Evolutionary conservation across 2,888 invertebrate species (phyloP).

Genomic region (Camponotus fellah): DNA sequence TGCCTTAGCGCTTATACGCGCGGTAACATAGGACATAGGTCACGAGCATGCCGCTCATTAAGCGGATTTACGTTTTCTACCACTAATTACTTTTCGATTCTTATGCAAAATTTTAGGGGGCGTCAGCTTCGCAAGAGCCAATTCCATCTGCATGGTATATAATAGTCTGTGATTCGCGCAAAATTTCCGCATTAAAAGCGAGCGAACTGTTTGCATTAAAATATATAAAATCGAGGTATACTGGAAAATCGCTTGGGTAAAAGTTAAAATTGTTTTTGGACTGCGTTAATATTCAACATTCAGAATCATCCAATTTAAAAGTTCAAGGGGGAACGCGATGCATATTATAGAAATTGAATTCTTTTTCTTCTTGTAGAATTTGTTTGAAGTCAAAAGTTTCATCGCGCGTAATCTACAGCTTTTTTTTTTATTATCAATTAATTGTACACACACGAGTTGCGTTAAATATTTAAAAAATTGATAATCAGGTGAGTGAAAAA

Average conservation of each 20-base stretch:
- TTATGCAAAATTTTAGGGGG: slow-evolving; percentile 38
- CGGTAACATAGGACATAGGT: slow-evolving; percentile 49
- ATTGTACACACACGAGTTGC: neutral
- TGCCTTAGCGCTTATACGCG: slow-evolving; percentile 23
- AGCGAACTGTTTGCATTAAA: slow-evolving; percentile 41
- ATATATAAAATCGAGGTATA: slow-evolving; percentile 38
- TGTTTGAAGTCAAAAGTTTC: neutral
- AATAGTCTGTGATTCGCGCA: slow-evolving; percentile 2
- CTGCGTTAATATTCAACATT: slow-evolving; percentile 53
- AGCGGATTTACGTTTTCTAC: slow-evolving; percentile 64
- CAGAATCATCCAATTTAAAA: slow-evolving; percentile 46
- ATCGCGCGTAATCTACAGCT: neutral
- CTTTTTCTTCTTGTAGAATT: slow-evolving; percentile 10
- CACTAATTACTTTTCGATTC: slow-evolving; percentile 74
- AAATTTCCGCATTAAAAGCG: slow-evolving; percentile 38
- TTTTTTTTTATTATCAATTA: slow-evolving; percentile 14
- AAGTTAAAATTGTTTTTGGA: slow-evolving; percentile 49
- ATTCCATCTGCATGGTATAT: slow-evolving; percentile 37
- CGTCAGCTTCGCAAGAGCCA: neutral
- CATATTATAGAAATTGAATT: slow-evolving; percentile 41
- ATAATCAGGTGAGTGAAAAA: neutral
- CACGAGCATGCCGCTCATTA: slow-evolving; percentile 62
- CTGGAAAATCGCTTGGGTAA: slow-evolving; percentile 22
- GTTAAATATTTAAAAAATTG: slow-evolving; percentile 3
- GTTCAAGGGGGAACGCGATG: slow-evolving; percentile 24